Evolutionary conservation across 2,113 vertebrate genomes (phyloP).

Genomic region (Lepisosteus oculatus): DNA sequence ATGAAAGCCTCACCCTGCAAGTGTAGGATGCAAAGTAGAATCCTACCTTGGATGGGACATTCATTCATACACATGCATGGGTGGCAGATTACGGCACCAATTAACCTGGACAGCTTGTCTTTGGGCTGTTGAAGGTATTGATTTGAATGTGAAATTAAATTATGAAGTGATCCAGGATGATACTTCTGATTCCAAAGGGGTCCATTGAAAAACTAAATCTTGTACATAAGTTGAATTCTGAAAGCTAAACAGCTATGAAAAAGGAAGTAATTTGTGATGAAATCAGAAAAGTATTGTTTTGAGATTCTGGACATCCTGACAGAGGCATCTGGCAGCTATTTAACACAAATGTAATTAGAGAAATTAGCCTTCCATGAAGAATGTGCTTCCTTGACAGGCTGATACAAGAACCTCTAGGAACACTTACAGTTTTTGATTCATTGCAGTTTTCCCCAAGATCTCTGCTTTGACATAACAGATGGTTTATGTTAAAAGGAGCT

Average conservation of each 20-base stretch:
- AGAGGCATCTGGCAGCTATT: constrained; percentile 66
- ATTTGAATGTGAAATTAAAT: no score
- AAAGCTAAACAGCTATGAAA: constrained; percentile 47
- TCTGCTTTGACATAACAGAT: constrained; percentile 37
- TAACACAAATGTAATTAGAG: constrained; percentile 72
- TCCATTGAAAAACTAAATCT: no score
- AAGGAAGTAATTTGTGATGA: constrained; percentile 42
- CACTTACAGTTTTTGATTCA: constrained; percentile 40
- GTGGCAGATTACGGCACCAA: no score
- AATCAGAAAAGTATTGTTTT: constrained; percentile 49
- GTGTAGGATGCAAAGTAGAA: no score
- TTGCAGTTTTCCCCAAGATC: constrained; percentile 14
- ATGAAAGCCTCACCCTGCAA: no score
- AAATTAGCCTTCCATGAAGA: constrained; percentile 73
- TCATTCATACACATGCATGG: no score
- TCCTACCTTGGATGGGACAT: no score
- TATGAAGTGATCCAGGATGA: no score
- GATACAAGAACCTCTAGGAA: constrained; percentile 62
- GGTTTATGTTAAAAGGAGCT: constrained; percentile 39
- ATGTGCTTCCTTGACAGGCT: constrained; percentile 62
- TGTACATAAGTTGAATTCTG: no score
- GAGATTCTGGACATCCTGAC: constrained; percentile 59
- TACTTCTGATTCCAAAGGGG: no score
- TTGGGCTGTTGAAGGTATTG: no score
- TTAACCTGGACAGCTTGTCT: no score